Conservation (phyloP, 64 coral and sea anemone species). For the Porites lutea region DNA sequence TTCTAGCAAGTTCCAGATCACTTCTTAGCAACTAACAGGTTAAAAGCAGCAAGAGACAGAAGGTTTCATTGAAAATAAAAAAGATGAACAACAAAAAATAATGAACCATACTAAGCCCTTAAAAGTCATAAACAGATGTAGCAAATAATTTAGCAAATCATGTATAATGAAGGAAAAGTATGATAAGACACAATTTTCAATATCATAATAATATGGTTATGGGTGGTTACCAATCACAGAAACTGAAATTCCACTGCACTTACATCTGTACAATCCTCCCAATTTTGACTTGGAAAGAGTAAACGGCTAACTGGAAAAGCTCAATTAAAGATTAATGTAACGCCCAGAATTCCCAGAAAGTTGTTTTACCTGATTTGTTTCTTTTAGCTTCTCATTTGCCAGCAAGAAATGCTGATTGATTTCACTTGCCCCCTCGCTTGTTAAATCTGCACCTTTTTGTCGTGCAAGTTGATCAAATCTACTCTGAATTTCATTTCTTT, state of each 20-base stretch:
- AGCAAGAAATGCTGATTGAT: constrained; percentile 42
- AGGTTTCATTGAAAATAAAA: constrained; percentile 6
- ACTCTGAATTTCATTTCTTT: constrained; percentile 55
- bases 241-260: too few relatives aligned
- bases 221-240: too few relatives aligned
- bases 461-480: constrained; percentile 34
- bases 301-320: too few relatives aligned
- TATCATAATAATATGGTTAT: too few relatives aligned
- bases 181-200: too few relatives aligned
- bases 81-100: neutral
- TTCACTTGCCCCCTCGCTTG: neutral
- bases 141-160: too few relatives aligned
- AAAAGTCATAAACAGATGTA: neutral
- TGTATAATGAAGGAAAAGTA: too few relatives aligned
- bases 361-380: constrained; percentile 63
- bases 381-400: constrained; percentile 57
- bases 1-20: constrained; percentile 60
- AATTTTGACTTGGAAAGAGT: too few relatives aligned
- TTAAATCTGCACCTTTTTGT: constrained; percentile 8
- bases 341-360: neutral
- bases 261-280: too few relatives aligned
- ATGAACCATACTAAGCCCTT: neutral
- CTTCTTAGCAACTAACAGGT: constrained; percentile 64
- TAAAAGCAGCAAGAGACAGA: neutral
- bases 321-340: neutral